Conservation (phyloP, 1,140 invertebrate genomes). For the Pararge aegeria region DNA sequence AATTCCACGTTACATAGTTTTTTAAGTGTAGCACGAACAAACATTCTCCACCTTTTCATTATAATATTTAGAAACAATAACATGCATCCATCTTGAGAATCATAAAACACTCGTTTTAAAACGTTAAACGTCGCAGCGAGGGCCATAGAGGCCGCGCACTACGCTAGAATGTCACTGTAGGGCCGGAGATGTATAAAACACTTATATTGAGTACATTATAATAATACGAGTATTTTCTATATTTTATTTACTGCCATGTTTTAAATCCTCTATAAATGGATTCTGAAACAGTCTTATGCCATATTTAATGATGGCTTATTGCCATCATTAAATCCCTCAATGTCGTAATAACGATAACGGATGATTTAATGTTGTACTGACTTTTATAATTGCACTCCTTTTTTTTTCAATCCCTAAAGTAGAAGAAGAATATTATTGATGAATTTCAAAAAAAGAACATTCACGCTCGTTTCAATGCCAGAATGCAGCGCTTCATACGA, state of each 20-base stretch:
- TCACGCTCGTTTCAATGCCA: too few relatives aligned
- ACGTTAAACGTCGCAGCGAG: background rate
- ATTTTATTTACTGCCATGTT: background rate
- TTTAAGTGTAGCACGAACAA: background rate
- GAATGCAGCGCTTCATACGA: too few relatives aligned
- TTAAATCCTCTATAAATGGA: too few relatives aligned
- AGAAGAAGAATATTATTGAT: too few relatives aligned
- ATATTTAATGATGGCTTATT: too few relatives aligned
- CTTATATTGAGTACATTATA: background rate
- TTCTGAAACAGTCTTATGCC: too few relatives aligned
- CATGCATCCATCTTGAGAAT: background rate
- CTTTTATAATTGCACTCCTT: too few relatives aligned
- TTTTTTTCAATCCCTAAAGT: too few relatives aligned
- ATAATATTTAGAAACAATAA: slow-evolving; percentile 1
- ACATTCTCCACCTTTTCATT: background rate
- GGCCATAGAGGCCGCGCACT: background rate
- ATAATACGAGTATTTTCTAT: background rate
- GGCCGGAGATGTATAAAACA: background rate
- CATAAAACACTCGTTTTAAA: background rate
- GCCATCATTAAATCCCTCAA: too few relatives aligned
- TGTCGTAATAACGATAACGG: too few relatives aligned
- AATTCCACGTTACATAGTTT: background rate
- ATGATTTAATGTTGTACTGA: too few relatives aligned
- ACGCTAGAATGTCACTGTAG: background rate
- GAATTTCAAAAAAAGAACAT: too few relatives aligned